A percentile compares a stretch with the other conserved stretches of the same genome.
Evolutionary conservation across 2,888 invertebrate genomes (phyloP).

Genomic region (Chorisops tibialis): DNA sequence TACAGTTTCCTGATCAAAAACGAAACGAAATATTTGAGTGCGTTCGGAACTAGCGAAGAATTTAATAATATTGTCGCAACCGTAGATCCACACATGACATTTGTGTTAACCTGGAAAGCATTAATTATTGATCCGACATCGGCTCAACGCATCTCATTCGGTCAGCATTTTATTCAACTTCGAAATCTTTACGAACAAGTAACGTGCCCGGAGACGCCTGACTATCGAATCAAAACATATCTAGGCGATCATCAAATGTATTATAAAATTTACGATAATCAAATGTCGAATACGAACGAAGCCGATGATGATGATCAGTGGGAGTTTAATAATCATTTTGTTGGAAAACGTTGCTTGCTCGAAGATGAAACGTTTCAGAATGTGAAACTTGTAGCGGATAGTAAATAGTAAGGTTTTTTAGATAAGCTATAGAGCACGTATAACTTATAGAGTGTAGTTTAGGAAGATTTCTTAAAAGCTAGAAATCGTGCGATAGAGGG

Average conservation of each 20-base stretch:
- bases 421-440: too few relatives aligned
- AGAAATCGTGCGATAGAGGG: too few relatives aligned
- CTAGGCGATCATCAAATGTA: constrained; percentile 36
- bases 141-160: constrained; percentile 40
- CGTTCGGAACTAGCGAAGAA: constrained; percentile 45
- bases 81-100: constrained; percentile 46
- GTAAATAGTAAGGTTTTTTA: constrained; percentile 1
- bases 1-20: constrained; percentile 49
- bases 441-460: too few relatives aligned
- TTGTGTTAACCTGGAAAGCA: constrained; percentile 47
- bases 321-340: constrained; percentile 48
- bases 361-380: constrained; percentile 45
- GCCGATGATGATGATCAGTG: constrained; percentile 46
- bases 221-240: constrained; percentile 37
- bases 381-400: neutral
- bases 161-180: constrained; percentile 49
- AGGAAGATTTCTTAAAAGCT: too few relatives aligned
- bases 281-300: constrained; percentile 3
- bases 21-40: constrained; percentile 48
- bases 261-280: constrained; percentile 37
- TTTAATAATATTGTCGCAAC: constrained; percentile 47
- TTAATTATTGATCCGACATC: constrained; percentile 41
- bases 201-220: constrained; percentile 41
- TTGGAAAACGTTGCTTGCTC: constrained; percentile 47
- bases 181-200: constrained; percentile 47